Base-by-base conservation (phyloP, 35 echinoderm and acorn worm species). In the Lytechinus pictus region DNA sequence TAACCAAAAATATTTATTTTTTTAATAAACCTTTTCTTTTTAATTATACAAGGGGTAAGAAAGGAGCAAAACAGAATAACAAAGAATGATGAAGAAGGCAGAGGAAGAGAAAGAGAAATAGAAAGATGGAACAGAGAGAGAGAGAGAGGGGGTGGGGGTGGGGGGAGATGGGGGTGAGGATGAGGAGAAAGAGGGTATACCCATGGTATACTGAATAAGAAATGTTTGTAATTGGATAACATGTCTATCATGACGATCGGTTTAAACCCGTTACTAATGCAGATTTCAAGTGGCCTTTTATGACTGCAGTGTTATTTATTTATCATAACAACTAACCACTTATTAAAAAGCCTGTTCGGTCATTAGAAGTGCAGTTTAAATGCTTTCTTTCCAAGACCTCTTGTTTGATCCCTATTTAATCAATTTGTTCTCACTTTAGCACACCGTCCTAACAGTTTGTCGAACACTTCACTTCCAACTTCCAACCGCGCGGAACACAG, bases 291-390 rank as follows among this genome's bases (percentile, higher is more conserved):
- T n/a, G 66, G 66, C 66, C n/a, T 79, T 79, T 79, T 79, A 79
- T 79, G 66, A 79, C 66, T 24, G 66, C 66, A n/a, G 1, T 79
- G 66, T 79, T 79, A 79, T 79, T 79, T 79, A 24, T 79, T 79
- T 79, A 79, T 79, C 66, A 79, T 27, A 79, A 79, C 66, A 79
- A 79, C 66, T 79, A 79, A n/a, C 66, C 66, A 79, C 66, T 79
- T 79, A 79, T 79, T 79, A 79, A 79, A 58, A 79, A 79, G 66
- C 19, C 66, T 3, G 19, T n/a, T 79, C 66, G 14, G 66, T 79
- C 66, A 79, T 79, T 79, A n/a, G 66, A 79, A 16, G 66, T 24
- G 19, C 19, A 79, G 66, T 79, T 79, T 79, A 79, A 79, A 79
- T 79, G 66, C 66, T 79, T 79, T 79, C 66, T 79, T 79, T 79